Conservation (phyloP, 1,140 invertebrate genomes). For the Diorhabda carinulata region DNA sequence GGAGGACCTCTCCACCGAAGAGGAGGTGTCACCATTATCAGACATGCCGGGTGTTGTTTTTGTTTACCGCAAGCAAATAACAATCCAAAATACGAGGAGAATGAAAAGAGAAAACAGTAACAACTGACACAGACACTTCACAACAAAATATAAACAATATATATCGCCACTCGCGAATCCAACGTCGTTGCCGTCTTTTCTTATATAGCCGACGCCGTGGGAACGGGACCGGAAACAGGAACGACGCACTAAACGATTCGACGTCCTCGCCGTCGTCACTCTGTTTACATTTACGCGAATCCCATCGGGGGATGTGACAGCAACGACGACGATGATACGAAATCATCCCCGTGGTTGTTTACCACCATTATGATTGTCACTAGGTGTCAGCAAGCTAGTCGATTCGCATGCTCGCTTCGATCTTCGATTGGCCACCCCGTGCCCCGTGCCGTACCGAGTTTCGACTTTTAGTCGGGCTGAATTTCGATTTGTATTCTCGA, state of each 20-base stretch:
- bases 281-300: conserved; percentile 14
- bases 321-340: conserved; percentile 6
- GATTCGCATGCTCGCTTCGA: conserved; percentile 30
- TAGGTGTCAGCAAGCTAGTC: conserved; percentile 13
- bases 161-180: conserved; percentile 3
- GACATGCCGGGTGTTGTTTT: conserved; percentile 11
- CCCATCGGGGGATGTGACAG: neutral
- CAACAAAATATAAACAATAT: conserved; percentile 8
- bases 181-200: conserved; percentile 15
- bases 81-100: conserved; percentile 12
- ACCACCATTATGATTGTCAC: conserved; percentile 15
- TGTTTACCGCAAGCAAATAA: conserved; percentile 1
- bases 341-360: conserved; percentile 12
- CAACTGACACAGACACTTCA: conserved; percentile 14
- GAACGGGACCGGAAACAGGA: neutral
- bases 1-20: conserved; percentile 26
- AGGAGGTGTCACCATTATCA: conserved; percentile 21
- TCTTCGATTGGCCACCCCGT: conserved; percentile 31
- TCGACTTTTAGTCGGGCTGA: conserved; percentile 31
- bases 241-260: conserved; percentile 15
- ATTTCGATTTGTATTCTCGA: conserved; percentile 43
- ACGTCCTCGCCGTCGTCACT: conserved; percentile 19
- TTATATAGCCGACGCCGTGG: conserved; percentile 6
- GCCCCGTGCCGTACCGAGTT: conserved; percentile 32
- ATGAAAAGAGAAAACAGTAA: conserved; percentile 6